Evolutionary conservation across 2,113 vertebrate species (phyloP).

Genomic region (Ailurus styani): DNA sequence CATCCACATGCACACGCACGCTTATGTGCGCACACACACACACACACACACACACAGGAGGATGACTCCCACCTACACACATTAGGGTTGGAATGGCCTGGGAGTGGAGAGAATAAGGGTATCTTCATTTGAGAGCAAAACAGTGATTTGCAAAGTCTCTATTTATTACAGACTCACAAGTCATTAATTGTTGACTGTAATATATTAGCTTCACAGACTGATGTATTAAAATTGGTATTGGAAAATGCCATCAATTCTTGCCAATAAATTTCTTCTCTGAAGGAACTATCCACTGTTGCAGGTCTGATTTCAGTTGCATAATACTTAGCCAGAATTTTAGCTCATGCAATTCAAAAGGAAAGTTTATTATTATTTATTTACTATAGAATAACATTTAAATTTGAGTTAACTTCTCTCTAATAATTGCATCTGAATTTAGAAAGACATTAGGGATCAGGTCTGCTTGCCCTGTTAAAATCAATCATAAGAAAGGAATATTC

Average conservation of each 20-base stretch:
- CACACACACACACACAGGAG: background rate
- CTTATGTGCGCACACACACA: background rate
- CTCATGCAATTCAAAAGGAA: background rate
- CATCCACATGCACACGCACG: background rate
- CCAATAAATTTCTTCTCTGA: background rate
- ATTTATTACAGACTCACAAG: background rate
- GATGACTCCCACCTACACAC: background rate
- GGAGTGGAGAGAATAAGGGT: background rate
- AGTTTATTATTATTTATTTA: background rate
- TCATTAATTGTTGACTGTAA: background rate
- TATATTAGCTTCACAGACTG: background rate
- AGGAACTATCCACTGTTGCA: background rate
- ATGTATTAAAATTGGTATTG: background rate
- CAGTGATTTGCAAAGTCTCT: background rate
- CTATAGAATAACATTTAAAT: background rate
- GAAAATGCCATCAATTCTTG: background rate
- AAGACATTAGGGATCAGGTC: background rate
- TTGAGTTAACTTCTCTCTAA: background rate
- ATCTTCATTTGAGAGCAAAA: background rate
- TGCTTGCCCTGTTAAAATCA: background rate
- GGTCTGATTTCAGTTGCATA: background rate
- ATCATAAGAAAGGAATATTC: background rate
- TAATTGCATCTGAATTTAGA: slow-evolving; percentile 4
- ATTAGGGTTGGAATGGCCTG: background rate
- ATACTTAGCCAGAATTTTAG: slow-evolving; percentile 11